phyloP scores from a whole-genome alignment of 1,140 invertebrate genomes.

The Gerris buenoi region DNA sequence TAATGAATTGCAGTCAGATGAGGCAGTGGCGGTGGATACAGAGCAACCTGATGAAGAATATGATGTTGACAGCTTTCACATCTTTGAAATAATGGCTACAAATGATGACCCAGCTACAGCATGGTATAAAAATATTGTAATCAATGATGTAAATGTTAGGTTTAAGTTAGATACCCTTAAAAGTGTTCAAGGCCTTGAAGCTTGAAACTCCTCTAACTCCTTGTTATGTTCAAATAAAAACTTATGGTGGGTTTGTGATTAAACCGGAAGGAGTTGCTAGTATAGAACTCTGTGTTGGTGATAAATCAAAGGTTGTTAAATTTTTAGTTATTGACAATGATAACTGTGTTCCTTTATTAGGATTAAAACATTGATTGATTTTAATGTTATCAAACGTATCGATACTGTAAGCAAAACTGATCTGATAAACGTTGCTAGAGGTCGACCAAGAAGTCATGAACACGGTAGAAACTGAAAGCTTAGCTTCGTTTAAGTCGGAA shows the following conservation, averaged over 20 bases:
- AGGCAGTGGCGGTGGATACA: neutral
- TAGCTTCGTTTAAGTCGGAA: too few species aligned
- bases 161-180: too few species aligned
- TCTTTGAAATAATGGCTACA: neutral
- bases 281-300: too few species aligned
- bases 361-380: slow-evolving; percentile 2
- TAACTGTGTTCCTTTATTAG: neutral
- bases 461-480: too few species aligned
- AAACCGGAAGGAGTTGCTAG: neutral
- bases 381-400: neutral
- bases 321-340: neutral
- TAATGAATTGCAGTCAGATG: neutral
- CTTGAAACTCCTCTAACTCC: neutral
- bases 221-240: neutral
- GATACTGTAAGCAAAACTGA: neutral
- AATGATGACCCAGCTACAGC: neutral
- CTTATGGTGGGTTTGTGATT: neutral
- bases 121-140: neutral
- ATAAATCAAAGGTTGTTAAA: neutral
- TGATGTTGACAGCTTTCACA: neutral
- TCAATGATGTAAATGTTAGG: neutral
- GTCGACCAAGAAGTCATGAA: too few species aligned
- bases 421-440: too few species aligned
- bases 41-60: neutral
- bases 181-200: neutral